Conservation (phyloP, 2,113 vertebrate species). For the Plestiodon gilberti region DNA sequence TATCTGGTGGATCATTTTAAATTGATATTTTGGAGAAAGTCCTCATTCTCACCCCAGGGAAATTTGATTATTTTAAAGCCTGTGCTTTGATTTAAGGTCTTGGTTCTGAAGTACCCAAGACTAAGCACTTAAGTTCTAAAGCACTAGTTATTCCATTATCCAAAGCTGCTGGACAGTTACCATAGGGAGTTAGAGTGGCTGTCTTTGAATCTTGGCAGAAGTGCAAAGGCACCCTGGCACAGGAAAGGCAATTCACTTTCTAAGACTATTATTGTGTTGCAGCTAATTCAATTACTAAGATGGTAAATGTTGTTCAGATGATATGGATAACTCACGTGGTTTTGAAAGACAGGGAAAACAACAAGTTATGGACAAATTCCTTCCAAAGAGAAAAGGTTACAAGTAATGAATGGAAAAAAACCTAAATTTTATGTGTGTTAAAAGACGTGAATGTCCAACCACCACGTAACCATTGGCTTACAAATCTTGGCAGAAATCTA, state of each 20-base stretch:
- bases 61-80: neutral
- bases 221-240: neutral
- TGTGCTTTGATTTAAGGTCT: neutral
- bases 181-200: neutral
- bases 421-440: neutral
- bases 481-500: neutral
- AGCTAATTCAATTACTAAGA: slow-evolving; percentile 17
- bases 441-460: neutral
- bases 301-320: neutral
- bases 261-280: slow-evolving; percentile 16
- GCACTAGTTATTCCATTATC: neutral
- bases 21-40: neutral
- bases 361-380: neutral
- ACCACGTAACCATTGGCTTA: neutral
- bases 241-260: slow-evolving; percentile 6
- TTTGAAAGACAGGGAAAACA: neutral
- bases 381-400: neutral
- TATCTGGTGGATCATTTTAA: neutral
- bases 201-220: slow-evolving; percentile 1
- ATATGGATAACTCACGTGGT: neutral
- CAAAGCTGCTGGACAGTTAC: neutral
- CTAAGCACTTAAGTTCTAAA: neutral
- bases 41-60: neutral
- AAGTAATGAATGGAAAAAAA: neutral
- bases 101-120: neutral